Conservation (phyloP, 1,140 invertebrate genomes). For the Amphibalanus amphitrite region DNA sequence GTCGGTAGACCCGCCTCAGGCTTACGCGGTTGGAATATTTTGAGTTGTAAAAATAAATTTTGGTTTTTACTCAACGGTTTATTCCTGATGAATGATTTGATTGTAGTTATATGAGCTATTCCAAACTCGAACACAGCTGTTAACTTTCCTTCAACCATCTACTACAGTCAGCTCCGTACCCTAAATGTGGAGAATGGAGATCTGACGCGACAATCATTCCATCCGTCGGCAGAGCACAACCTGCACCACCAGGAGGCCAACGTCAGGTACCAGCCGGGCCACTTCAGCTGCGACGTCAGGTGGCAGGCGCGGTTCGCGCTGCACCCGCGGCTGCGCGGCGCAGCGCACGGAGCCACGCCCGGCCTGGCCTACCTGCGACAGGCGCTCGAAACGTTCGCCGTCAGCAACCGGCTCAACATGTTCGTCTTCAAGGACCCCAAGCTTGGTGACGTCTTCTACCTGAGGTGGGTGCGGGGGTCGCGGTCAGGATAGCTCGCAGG, state of each 20-base stretch:
- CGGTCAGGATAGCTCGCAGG: background rate
- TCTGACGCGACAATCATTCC: too few species aligned
- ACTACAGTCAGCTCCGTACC: too few species aligned
- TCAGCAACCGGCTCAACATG: slow-evolving; percentile 59
- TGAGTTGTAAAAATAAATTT: too few species aligned
- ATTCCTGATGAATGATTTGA: too few species aligned
- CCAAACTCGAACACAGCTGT: too few species aligned
- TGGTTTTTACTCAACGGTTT: too few species aligned
- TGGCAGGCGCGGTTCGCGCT: slow-evolving; percentile 51
- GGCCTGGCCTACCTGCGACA: slow-evolving; percentile 37
- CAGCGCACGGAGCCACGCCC: slow-evolving; percentile 9
- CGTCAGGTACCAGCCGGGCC: slow-evolving; percentile 39
- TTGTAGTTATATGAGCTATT: too few species aligned
- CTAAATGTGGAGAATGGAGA: too few species aligned
- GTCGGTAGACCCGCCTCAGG: too few species aligned
- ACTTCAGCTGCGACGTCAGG: slow-evolving; percentile 52
- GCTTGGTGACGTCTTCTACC: slow-evolving; percentile 27
- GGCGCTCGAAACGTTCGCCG: slow-evolving; percentile 50
- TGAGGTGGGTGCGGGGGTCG: slow-evolving; percentile 11
- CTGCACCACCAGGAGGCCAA: slow-evolving; percentile 30
- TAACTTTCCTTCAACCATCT: too few species aligned
- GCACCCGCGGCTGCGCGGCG: slow-evolving; percentile 40
- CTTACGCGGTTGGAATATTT: too few species aligned
- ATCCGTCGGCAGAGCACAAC: slow-evolving; percentile 3
- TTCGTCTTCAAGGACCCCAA: slow-evolving; percentile 54